These are phyloP conservation scores for Campodea augens DNA, from an alignment of 1,140 invertebrate species.

Conservation along the genomic window DNA sequence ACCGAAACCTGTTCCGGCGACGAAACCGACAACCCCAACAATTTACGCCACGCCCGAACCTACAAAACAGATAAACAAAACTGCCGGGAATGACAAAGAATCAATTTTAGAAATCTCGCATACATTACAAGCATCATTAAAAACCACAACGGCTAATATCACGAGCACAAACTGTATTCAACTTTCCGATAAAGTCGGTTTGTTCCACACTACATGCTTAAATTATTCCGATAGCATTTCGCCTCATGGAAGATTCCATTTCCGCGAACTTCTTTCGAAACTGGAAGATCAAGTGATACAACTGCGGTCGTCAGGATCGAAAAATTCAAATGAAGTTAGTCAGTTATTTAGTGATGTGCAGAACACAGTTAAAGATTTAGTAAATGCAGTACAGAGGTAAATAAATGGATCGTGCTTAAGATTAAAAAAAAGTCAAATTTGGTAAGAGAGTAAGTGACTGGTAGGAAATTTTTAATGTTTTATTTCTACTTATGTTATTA, in stretches of 20 bases:
- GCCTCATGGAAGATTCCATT: constrained; percentile 70
- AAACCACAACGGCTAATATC: constrained; percentile 33
- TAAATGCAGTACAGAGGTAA: constrained; percentile 60
- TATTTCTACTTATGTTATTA: no score
- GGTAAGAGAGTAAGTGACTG: no score
- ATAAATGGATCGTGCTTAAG: no score
- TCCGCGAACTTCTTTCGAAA: constrained; percentile 60
- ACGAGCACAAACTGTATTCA: constrained; percentile 54
- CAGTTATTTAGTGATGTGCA: constrained; percentile 49
- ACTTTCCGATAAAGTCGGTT: constrained; percentile 59
- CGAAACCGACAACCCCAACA: constrained; percentile 20
- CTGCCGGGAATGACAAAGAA: constrained; percentile 28
- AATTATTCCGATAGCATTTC: constrained; percentile 51
- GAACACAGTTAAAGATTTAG: constrained; percentile 58
- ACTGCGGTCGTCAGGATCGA: constrained; percentile 45
- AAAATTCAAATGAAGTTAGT: constrained; percentile 43
- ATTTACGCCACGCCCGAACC: constrained; percentile 42
- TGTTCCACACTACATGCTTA: constrained; percentile 54
- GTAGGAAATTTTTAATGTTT: no score
- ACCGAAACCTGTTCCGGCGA: constrained; percentile 31
- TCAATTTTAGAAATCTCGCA: constrained; percentile 47
- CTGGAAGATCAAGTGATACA: constrained; percentile 60
- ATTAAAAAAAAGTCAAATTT: no score
- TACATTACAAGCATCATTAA: constrained; percentile 41
- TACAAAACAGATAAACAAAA: constrained; percentile 1